Percentiles rank a stretch among this genome's conserved stretches.
phyloP scores from a whole-genome alignment of 2,797 vertebrate genomes.

The Poecilia wingei region DNA sequence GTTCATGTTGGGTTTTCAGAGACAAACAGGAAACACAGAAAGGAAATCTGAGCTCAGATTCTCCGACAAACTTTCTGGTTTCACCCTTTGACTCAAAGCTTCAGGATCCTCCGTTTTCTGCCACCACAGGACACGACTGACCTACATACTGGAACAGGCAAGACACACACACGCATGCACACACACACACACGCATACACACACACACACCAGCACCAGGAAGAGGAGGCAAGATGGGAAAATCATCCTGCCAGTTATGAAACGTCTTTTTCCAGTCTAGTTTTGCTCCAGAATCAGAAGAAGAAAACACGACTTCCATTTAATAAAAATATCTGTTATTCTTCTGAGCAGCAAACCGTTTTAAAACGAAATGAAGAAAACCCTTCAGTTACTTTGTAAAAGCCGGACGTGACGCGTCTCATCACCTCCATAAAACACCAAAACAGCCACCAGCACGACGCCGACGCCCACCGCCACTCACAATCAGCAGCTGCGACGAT shows the following conservation, averaged over 20 bases:
- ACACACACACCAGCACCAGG: not conserved
- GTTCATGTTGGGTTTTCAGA: not conserved
- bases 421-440: slow-evolving; percentile 10
- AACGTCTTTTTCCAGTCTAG: not conserved
- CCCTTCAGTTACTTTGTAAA: not conserved
- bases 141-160: slow-evolving; percentile 26
- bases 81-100: slow-evolving; percentile 17
- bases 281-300: not conserved
- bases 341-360: not conserved
- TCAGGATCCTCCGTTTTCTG: slow-evolving; percentile 23
- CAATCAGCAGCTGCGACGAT: not conserved
- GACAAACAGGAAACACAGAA: not conserved
- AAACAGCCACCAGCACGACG: not conserved
- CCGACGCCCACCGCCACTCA: not conserved
- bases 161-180: not conserved
- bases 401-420: slow-evolving; percentile 1
- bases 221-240: not conserved
- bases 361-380: not conserved
- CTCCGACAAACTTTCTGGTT: slow-evolving; percentile 24
- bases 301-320: not conserved
- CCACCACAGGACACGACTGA: slow-evolving; percentile 18
- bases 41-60: slow-evolving; percentile 31
- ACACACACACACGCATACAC: no score
- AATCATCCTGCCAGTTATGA: not conserved
- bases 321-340: not conserved